Percentiles rank a stretch among this genome's conserved stretches.
phyloP scores from a whole-genome alignment of 2,888 invertebrate species.

The Tenthredo scrophulariae region DNA sequence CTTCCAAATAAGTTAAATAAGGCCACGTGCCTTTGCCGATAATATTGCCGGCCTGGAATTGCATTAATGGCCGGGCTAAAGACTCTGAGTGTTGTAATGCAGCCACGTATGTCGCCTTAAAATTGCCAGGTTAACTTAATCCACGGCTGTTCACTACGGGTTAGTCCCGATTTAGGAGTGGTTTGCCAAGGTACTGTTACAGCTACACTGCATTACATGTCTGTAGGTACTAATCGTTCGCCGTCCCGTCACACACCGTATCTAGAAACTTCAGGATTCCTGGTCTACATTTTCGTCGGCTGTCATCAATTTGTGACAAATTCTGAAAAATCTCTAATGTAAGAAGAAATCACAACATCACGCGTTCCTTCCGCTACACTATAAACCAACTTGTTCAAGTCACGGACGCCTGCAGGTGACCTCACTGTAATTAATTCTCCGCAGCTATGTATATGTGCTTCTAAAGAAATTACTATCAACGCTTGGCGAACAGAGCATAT shows the following conservation, averaged over 20 bases:
- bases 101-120: conserved; percentile 33
- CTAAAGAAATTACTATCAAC: neutral
- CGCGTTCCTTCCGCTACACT: conserved; percentile 30
- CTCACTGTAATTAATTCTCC: conserved; percentile 5
- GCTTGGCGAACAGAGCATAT: neutral
- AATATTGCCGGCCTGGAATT: conserved; percentile 43
- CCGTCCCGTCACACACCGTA: conserved; percentile 1
- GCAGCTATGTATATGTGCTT: neutral
- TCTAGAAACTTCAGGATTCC: conserved; percentile 46
- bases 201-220: conserved; percentile 9
- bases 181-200: conserved; percentile 21
- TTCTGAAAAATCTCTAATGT: conserved; percentile 34
- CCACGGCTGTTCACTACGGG: conserved; percentile 22
- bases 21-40: conserved; percentile 59
- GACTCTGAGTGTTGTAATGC: conserved; percentile 22
- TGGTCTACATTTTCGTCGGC: conserved; percentile 37
- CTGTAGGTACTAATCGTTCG: conserved; percentile 36
- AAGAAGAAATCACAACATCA: neutral
- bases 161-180: conserved; percentile 39
- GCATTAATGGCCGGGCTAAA: conserved; percentile 43
- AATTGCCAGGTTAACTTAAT: conserved; percentile 38
- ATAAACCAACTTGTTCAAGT: conserved; percentile 26
- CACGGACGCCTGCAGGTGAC: conserved; percentile 7
- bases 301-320: conserved; percentile 38
- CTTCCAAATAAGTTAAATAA: conserved; percentile 63